phyloP scores from a whole-genome alignment of 2,113 vertebrate genomes.

The Haemorhous mexicanus region DNA sequence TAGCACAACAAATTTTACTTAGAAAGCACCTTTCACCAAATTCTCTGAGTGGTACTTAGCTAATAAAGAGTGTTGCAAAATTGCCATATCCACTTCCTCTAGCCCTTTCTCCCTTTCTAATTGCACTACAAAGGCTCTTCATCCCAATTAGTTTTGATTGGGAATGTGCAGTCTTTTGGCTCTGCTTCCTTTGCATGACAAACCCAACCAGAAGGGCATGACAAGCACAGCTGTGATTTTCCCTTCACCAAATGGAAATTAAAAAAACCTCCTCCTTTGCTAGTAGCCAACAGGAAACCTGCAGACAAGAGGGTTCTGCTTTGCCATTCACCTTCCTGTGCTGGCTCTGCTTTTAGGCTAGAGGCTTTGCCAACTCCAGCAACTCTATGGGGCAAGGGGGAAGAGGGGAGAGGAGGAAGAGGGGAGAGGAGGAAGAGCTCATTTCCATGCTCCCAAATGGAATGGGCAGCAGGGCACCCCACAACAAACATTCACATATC shows the following conservation, averaged over 20 bases:
- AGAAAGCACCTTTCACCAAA: conserved; percentile 70
- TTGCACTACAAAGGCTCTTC: conserved; percentile 59
- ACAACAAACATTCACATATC: not conserved
- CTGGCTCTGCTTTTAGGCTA: conserved; percentile 17
- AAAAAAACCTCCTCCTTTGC: not conserved
- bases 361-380: conserved; percentile 15
- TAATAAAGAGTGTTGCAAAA: conserved; percentile 54
- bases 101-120: conserved; percentile 28
- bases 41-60: conserved; percentile 61
- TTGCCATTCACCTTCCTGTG: conserved; percentile 53
- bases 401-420: not conserved
- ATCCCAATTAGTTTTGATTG: conserved; percentile 69
- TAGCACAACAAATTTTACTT: conserved; percentile 69
- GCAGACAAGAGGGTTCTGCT: conserved; percentile 30
- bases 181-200: conserved; percentile 69
- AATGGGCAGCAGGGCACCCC: not conserved
- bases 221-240: conserved; percentile 64
- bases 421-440: not conserved
- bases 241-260: conserved; percentile 57
- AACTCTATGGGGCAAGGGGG: fast-evolving
- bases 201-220: conserved; percentile 61
- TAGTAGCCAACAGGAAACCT: conserved; percentile 62
- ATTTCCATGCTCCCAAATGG: not conserved
- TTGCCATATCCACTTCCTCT: conserved; percentile 63
- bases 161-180: conserved; percentile 69